Conservation (phyloP, 1,140 invertebrate genomes). For the Achatina immaculata region DNA sequence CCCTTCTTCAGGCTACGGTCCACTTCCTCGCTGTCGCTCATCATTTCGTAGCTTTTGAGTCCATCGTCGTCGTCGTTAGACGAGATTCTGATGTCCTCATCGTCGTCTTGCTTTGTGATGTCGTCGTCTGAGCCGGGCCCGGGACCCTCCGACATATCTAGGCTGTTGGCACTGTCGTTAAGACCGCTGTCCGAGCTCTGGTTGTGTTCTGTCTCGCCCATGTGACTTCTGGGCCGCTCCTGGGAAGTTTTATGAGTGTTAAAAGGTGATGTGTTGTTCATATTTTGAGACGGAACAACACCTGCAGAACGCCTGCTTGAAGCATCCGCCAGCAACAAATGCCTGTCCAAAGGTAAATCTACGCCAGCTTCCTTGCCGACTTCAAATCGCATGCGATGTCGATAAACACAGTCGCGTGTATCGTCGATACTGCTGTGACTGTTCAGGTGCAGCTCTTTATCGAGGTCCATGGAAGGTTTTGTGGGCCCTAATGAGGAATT, state of each 20-base stretch:
- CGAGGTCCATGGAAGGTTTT: background rate
- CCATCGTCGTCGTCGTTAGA: conserved; percentile 27
- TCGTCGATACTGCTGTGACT: background rate
- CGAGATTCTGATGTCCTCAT: conserved; percentile 28
- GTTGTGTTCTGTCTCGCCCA: background rate
- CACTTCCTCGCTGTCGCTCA: background rate
- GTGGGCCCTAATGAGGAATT: background rate
- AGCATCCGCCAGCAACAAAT: background rate
- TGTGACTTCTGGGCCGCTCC: background rate
- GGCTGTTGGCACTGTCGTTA: conserved; percentile 29
- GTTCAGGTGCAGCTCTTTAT: background rate
- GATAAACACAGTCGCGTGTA: background rate
- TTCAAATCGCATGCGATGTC: background rate
- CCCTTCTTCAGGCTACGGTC: background rate
- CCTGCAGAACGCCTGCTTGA: background rate
- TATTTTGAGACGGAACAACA: background rate
- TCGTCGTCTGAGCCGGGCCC: conserved; percentile 23
- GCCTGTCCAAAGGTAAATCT: background rate
- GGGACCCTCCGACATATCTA: conserved; percentile 24
- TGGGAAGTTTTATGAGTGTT: background rate
- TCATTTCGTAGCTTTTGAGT: background rate
- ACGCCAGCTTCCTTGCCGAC: background rate
- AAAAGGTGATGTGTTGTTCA: background rate
- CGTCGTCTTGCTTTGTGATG: conserved; percentile 19
- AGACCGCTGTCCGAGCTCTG: conserved; percentile 27